Base-by-base conservation (phyloP, 2,113 vertebrate species). In the Otis tarda region DNA sequence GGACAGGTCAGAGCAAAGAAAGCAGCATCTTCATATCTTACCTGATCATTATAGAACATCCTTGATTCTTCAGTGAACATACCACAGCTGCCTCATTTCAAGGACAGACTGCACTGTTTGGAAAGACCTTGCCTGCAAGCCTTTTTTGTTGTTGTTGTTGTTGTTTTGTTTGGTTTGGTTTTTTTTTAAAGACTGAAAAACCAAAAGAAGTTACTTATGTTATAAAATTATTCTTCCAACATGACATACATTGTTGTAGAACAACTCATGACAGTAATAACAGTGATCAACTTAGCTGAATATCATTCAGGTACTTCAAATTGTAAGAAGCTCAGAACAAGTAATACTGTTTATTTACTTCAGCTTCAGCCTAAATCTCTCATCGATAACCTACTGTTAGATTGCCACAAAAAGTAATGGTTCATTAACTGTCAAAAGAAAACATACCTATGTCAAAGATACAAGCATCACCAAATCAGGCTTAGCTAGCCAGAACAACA, bases 331-430 rank as follows among this genome's bases (percentile, higher is more conserved):
- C 88, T 92, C 89, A 75, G 91, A 87, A 91, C 69, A 89, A 88
- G 63, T 89, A 95, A 96, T 50, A 83, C n/a, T 91, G 97, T 85
- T 94, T 69, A 73, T 97, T 97, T 97, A 95, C 92, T 97, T 97
- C 91, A 93, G 69, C 94, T 96, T 97, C 86, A 64, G 56, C 93
- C 93, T 97, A 93, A 94, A 91, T 92, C 92, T 93, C 47, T 96
- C 89, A 93, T 11, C 96, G 83, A 78, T 92, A 90, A 94, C 87
- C 85, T 97, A 95, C 77, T 85, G 82, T 91, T 95, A 96, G 95
- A 96, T 95, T 96, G 96, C 92, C 96, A 97, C 77, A 18, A 91
- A 94, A 89, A 90, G 69, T 83, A 93, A 97, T 47, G 79, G 31
- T 68, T 96, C 87, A 47, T 84, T 87, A 95, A 97, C 52, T 57